Conservation (phyloP, 2,113 vertebrate species). For the Pampusana beccarii region DNA sequence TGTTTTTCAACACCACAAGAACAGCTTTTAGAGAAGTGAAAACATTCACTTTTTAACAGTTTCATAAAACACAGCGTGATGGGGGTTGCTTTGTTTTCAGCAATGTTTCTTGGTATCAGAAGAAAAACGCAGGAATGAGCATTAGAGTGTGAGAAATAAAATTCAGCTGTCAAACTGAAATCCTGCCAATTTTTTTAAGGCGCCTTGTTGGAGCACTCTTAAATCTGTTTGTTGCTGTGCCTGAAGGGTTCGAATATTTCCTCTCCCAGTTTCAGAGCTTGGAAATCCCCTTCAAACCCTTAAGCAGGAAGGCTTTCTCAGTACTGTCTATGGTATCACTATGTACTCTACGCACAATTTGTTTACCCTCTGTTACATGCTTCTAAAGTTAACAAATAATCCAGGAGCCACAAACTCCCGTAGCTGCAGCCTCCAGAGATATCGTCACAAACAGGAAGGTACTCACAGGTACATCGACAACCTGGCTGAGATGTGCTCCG, state of each 20-base stretch:
- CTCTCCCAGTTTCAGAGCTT: background rate
- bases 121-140: background rate
- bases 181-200: background rate
- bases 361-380: background rate
- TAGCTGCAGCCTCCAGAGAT: background rate
- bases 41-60: background rate
- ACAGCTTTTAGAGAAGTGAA: constrained; percentile 20
- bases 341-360: background rate
- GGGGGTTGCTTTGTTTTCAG: background rate
- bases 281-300: constrained; percentile 64
- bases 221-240: background rate
- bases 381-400: background rate
- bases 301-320: constrained; percentile 16
- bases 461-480: accelerated
- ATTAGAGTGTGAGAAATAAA: background rate
- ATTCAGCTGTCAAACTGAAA: constrained; percentile 31
- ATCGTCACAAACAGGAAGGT: background rate
- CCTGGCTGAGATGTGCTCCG: background rate
- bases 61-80: background rate
- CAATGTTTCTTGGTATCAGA: background rate
- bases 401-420: background rate
- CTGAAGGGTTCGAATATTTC: constrained; percentile 24
- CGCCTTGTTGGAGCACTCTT: background rate
- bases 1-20: background rate
- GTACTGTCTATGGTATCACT: background rate